These are phyloP conservation scores for Dipodomys ordii DNA, from an alignment of 2,113 vertebrate species.

Conservation along the genomic window DNA sequence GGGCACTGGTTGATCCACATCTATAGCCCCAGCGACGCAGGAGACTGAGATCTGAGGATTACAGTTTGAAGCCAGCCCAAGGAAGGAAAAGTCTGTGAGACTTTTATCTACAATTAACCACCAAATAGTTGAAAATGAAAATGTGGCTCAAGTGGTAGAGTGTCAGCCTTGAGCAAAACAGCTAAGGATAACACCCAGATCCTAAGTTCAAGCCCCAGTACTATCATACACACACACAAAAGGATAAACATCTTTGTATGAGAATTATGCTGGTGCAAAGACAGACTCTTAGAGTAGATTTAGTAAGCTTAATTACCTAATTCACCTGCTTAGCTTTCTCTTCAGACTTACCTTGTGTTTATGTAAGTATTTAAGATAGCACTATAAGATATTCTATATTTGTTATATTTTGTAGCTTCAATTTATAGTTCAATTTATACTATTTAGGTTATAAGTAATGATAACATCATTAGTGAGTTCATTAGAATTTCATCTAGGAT, in stretches of 20 bases:
- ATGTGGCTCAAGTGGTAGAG: too few species aligned
- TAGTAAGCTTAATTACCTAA: neutral
- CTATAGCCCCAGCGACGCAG: too few species aligned
- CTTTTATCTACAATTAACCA: too few species aligned
- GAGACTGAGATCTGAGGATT: too few species aligned
- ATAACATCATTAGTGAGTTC: neutral
- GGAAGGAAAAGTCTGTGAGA: too few species aligned
- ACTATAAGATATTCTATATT: neutral
- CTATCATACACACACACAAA: too few species aligned
- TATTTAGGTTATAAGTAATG: conserved; percentile 2
- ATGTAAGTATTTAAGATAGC: neutral
- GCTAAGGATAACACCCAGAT: too few species aligned
- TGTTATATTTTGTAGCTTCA: conserved; percentile 2
- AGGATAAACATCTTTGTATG: neutral
- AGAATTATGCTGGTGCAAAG: neutral
- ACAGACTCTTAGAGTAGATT: neutral
- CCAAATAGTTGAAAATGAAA: too few species aligned
- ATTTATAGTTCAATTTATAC: neutral
- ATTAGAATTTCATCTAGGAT: conserved; percentile 14
- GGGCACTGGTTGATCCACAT: too few species aligned
- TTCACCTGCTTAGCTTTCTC: neutral
- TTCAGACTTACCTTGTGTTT: neutral
- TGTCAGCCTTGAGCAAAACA: too few species aligned
- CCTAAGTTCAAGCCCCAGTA: too few species aligned
- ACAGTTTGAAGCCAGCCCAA: too few species aligned